Evolutionary conservation across 1,140 invertebrate species (phyloP).

Genomic region (Ceratosolen solmsi): DNA sequence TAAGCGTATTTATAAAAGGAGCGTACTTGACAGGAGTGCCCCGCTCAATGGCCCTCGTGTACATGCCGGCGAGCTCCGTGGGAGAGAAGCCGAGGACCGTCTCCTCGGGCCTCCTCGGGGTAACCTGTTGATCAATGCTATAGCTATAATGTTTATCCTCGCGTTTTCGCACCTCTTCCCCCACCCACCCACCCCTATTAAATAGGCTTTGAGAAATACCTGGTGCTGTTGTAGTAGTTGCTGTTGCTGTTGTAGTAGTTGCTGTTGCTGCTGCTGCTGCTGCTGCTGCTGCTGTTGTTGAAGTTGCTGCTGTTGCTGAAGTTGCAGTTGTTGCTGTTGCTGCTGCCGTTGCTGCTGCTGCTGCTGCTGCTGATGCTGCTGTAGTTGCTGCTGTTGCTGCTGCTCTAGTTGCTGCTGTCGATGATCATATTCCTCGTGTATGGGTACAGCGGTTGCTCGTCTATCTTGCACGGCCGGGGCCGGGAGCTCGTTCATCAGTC

Average conservation of each 20-base stretch:
- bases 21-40: constrained; percentile 38
- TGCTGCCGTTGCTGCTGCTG: too few species aligned
- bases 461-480: background rate
- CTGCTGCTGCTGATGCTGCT: too few species aligned
- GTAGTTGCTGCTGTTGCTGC: too few species aligned
- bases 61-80: constrained; percentile 42
- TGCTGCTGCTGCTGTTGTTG: too few species aligned
- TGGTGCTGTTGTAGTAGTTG: too few species aligned
- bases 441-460: background rate
- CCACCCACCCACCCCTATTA: too few species aligned
- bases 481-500: background rate
- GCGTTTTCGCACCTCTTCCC: background rate
- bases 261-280: too few species aligned
- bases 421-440: background rate
- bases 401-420: background rate
- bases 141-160: background rate
- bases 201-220: background rate
- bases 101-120: background rate
- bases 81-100: constrained; percentile 18
- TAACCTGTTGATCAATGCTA: background rate
- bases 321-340: too few species aligned
- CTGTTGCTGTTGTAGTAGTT: too few species aligned
- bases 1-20: constrained; percentile 17
- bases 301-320: too few species aligned
- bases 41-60: constrained; percentile 37